Conservation (phyloP, 2,797 vertebrate genomes). For the Etheostoma nigrum region DNA sequence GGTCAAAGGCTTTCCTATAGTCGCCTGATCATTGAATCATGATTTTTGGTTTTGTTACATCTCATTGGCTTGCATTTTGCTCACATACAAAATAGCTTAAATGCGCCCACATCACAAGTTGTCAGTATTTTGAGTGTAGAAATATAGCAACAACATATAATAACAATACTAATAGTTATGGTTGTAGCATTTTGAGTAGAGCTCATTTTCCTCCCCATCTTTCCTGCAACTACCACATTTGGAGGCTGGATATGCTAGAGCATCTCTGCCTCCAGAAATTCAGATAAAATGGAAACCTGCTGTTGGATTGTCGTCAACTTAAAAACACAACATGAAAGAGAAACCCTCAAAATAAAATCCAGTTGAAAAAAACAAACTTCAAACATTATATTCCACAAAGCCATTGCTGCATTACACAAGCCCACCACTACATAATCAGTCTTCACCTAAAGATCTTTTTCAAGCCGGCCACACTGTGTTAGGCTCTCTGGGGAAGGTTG, state of each 20-base stretch:
- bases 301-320: constrained; percentile 14
- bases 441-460: constrained; percentile 68
- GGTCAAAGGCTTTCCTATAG: no score
- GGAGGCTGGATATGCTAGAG: not conserved
- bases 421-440: constrained; percentile 59
- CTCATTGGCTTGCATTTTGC: no score
- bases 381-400: constrained; percentile 53
- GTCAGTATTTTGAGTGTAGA: no score
- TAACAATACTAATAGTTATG: not conserved
- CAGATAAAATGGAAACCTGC: constrained; percentile 28
- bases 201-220: not conserved
- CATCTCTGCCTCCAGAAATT: constrained; percentile 11
- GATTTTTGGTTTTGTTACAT: no score
- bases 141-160: no score
- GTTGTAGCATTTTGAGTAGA: not conserved
- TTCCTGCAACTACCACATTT: not conserved
- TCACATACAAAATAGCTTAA: no score
- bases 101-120: no score
- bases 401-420: constrained; percentile 46
- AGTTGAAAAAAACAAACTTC: constrained; percentile 21
- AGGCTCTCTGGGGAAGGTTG: constrained; percentile 62
- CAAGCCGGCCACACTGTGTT: constrained; percentile 50
- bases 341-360: constrained; percentile 25
- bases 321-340: constrained; percentile 34
- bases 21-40: no score